Base-by-base conservation (phyloP, 1,140 invertebrate species). In the Aphelenchoides fujianensis region DNA sequence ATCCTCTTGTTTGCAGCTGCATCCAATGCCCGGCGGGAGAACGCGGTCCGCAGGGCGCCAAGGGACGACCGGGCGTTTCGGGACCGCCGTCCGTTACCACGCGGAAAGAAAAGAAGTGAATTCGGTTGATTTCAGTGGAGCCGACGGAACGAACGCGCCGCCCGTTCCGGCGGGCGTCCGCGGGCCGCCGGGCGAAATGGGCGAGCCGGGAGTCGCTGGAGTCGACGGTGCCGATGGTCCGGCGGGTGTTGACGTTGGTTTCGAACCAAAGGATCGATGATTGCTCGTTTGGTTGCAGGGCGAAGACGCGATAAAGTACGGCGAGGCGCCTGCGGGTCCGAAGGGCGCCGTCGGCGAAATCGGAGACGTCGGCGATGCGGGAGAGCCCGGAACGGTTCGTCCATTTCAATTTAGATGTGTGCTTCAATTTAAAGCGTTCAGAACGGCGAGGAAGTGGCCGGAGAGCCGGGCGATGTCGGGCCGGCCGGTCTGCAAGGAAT, bases 1-100 rank as follows among this genome's bases (percentile, higher is more conserved):
- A n/a, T n/a, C n/a, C n/a, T n/a, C n/a, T n/a, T n/a, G n/a, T n/a
- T n/a, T n/a, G n/a, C n/a, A n/a, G n/a, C n/a, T 72, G 70, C 31
- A 72, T 72, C 41, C 61, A 74, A n/a, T 72, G 73, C 57, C 69
- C 73, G 2, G 74, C 73, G 12, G 74, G 74, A 0, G 12, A 30
- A 31, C 69, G 71, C 16, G 74, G 73, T 41, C 54, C 41, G 23
- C 41, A 48, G 23, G 41, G 41, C 12, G 12, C 41, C 12, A 48
- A 48, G 23, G 41, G 41, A 16, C n/a, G n/a, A n/a, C n/a, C n/a
- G n/a, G n/a, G n/a, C n/a, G n/a, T n/a, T n/a, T n/a, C n/a, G n/a
- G n/a, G n/a, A n/a, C n/a, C n/a, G n/a, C n/a, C n/a, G n/a, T n/a
- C n/a, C n/a, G n/a, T n/a, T n/a, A n/a, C n/a, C n/a, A n/a, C n/a